A percentile compares a stretch with the other conserved stretches of the same genome.
These are phyloP conservation scores for Odobenus rosmarus DNA, from an alignment of 2,113 vertebrate species.

Conservation along the genomic window DNA sequence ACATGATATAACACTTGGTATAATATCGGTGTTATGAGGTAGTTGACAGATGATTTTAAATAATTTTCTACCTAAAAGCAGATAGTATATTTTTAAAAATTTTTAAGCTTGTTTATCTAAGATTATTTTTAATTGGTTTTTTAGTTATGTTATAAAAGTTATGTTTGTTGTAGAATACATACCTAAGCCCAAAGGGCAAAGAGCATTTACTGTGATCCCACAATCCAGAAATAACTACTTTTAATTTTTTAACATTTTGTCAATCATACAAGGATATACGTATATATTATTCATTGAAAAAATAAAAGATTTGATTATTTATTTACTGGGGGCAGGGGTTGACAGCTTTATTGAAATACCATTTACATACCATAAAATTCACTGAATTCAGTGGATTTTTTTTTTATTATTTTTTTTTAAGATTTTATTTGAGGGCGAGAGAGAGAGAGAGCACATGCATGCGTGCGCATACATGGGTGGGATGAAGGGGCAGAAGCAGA, in stretches of 20 bases:
- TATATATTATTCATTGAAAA: background rate
- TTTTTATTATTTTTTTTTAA: too few species aligned
- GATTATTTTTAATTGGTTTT: conserved; percentile 7
- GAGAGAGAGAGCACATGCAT: too few species aligned
- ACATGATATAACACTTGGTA: background rate
- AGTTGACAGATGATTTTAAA: background rate
- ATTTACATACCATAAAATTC: conserved; percentile 7
- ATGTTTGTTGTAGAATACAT: background rate
- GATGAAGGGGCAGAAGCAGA: too few species aligned
- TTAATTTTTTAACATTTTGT: conserved; percentile 39
- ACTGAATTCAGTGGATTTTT: background rate
- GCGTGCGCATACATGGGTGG: too few species aligned
- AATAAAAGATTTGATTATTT: background rate
- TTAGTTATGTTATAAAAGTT: background rate
- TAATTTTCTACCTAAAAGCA: conserved; percentile 24
- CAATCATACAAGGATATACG: background rate
- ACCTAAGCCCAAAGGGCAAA: background rate
- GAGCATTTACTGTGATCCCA: background rate
- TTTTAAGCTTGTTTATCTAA: background rate
- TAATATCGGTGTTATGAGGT: background rate
- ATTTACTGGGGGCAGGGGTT: background rate
- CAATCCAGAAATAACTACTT: background rate
- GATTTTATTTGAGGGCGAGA: too few species aligned
- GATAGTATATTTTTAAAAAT: background rate
- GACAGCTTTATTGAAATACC: background rate